A percentile compares a stretch with the other conserved stretches of the same genome.
Conservation (phyloP, 2,113 vertebrate species). For the Cygnus atratus region DNA sequence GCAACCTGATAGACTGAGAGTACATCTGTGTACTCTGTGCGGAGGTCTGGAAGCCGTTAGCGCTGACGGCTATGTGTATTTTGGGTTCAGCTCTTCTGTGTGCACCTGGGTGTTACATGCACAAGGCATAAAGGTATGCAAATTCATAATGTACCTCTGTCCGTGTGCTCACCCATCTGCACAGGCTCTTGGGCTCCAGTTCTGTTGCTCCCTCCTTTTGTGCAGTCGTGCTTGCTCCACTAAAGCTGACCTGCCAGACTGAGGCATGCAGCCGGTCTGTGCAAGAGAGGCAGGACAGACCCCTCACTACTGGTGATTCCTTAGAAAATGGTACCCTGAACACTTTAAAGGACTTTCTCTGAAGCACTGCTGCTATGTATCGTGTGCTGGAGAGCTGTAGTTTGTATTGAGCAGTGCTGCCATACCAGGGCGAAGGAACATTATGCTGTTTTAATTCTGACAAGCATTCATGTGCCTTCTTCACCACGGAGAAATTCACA, state of each 20-base stretch:
- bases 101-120: neutral
- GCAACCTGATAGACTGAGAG: neutral
- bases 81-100: neutral
- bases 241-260: neutral
- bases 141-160: neutral
- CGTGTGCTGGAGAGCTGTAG: neutral
- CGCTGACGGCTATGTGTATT: neutral
- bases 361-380: neutral
- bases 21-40: accelerated
- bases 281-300: neutral
- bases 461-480: neutral
- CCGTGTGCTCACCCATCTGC: neutral
- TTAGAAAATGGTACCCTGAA: neutral
- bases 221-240: neutral
- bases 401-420: neutral
- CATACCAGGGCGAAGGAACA: neutral
- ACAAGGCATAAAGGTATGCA: neutral
- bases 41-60: neutral
- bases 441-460: neutral
- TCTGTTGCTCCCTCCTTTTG: neutral
- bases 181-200: neutral
- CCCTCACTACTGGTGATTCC: neutral
- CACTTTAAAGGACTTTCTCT: neutral
- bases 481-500: neutral
- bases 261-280: neutral